Conservation (phyloP, 2,888 invertebrate species). For the Habroteleia sp. region DNA sequence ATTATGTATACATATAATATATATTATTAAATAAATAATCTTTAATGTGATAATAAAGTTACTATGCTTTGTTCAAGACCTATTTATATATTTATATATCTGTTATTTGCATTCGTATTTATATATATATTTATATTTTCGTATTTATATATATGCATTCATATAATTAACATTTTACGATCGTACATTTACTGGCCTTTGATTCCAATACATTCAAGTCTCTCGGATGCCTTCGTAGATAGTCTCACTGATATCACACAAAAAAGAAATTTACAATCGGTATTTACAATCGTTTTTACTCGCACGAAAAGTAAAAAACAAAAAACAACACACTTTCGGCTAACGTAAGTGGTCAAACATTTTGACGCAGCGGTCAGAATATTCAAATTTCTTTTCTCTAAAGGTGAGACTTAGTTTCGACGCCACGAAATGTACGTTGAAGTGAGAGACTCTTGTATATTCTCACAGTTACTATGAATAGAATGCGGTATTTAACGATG, state of each 20-base stretch:
- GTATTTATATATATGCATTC: slow-evolving; percentile 72
- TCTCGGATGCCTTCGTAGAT: slow-evolving; percentile 18
- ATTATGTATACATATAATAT: slow-evolving; percentile 69
- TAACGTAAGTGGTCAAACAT: background rate
- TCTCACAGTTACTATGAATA: slow-evolving; percentile 23
- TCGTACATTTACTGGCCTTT: slow-evolving; percentile 61
- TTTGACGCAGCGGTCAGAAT: background rate
- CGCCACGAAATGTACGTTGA: background rate
- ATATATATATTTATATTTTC: slow-evolving; percentile 70
- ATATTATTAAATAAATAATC: slow-evolving; percentile 80
- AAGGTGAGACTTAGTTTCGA: slow-evolving; percentile 2
- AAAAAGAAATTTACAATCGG: slow-evolving; percentile 39
- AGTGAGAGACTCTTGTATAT: slow-evolving; percentile 37
- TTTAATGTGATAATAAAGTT: slow-evolving; percentile 80
- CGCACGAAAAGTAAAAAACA: background rate
- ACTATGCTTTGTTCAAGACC: slow-evolving; percentile 70
- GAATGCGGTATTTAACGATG: slow-evolving; percentile 45
- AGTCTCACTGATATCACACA: slow-evolving; percentile 43
- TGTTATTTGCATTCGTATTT: slow-evolving; percentile 68
- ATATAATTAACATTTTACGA: slow-evolving; percentile 66
- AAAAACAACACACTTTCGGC: slow-evolving; percentile 11
- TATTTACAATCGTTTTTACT: slow-evolving; percentile 47
- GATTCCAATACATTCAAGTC: slow-evolving; percentile 40
- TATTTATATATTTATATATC: slow-evolving; percentile 74
- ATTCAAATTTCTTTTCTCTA: background rate